A percentile compares a stretch with the other conserved stretches of the same genome.
Evolutionary conservation across 2,113 vertebrate genomes (phyloP).

Genomic region (Albula goreensis): DNA sequence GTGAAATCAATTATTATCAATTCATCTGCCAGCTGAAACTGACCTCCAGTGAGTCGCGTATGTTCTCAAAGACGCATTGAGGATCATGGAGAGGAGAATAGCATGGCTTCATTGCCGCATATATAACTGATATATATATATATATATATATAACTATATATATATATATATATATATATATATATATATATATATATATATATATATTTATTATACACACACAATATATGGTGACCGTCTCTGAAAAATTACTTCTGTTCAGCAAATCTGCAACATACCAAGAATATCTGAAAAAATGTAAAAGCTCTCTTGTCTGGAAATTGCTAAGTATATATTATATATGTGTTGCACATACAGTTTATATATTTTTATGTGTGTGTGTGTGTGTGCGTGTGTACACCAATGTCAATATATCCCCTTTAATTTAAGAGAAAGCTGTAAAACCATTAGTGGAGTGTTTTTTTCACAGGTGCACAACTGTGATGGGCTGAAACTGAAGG

Average conservation of each 20-base stretch:
- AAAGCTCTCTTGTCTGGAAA: no score
- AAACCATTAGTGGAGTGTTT: neutral
- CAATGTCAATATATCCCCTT: no score
- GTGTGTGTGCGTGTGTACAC: no score
- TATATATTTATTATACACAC: no score
- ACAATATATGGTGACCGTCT: no score
- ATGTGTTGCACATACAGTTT: no score
- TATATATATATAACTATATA: conserved; percentile 1
- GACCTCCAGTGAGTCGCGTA: conserved; percentile 35
- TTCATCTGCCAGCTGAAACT: conserved; percentile 41
- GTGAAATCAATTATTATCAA: conserved; percentile 38
- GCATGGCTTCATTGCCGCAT: conserved; percentile 49
- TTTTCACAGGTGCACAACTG: neutral
- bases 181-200: neutral
- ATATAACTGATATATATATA: conserved; percentile 7
- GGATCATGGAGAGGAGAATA: conserved; percentile 34
- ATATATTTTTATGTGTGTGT: neutral
- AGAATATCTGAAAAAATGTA: no score
- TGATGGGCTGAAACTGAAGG: neutral
- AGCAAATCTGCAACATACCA: no score
- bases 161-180: neutral
- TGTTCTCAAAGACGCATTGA: conserved; percentile 56
- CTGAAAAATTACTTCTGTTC: no score
- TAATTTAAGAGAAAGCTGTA: no score
- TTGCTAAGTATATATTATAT: no score